phyloP scores from a whole-genome alignment of 2,113 vertebrate species.

The Xyliphius kryptos region DNA sequence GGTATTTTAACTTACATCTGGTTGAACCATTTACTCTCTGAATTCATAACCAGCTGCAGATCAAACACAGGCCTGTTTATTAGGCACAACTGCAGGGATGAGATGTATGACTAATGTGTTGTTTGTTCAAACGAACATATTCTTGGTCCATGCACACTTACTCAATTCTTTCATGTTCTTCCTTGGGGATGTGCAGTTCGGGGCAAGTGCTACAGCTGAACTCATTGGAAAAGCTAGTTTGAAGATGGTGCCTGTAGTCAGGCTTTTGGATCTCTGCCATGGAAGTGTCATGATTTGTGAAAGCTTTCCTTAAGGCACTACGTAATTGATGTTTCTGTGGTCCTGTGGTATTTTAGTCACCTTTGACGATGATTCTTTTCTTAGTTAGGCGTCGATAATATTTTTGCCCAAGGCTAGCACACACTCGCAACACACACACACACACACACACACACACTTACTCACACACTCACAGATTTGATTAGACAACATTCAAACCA shows the following conservation, averaged over 20 bases:
- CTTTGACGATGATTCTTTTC: slow-evolving; percentile 46
- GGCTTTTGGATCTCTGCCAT: slow-evolving; percentile 44
- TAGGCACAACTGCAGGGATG: slow-evolving; percentile 52
- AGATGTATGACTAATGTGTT: slow-evolving; percentile 62
- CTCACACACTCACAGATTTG: too few species aligned
- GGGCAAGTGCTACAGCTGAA: slow-evolving; percentile 45
- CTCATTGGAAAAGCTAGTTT: slow-evolving; percentile 42
- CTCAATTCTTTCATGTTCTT: slow-evolving; percentile 61
- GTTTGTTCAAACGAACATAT: slow-evolving; percentile 64
- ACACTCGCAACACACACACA: neutral
- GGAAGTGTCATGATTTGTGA: slow-evolving; percentile 47
- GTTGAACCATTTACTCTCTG: slow-evolving; percentile 53
- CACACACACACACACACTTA: neutral
- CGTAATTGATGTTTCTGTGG: slow-evolving; percentile 57
- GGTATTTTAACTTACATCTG: slow-evolving; percentile 53
- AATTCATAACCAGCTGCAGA: slow-evolving; percentile 68
- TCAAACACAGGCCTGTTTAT: slow-evolving; percentile 65
- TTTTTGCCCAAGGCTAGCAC: slow-evolving; percentile 62
- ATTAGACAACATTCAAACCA: too few species aligned
- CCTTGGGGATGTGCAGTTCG: slow-evolving; percentile 42
- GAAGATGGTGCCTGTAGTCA: slow-evolving; percentile 53
- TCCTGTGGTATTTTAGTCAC: slow-evolving; percentile 41
- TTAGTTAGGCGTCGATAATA: slow-evolving; percentile 49
- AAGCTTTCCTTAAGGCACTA: slow-evolving; percentile 48
- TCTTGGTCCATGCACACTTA: slow-evolving; percentile 55